Evolutionary conservation across 1,140 invertebrate genomes (phyloP), one percentile per base, ranked within the genome.

Genomic region (Pantala flavescens): DNA sequence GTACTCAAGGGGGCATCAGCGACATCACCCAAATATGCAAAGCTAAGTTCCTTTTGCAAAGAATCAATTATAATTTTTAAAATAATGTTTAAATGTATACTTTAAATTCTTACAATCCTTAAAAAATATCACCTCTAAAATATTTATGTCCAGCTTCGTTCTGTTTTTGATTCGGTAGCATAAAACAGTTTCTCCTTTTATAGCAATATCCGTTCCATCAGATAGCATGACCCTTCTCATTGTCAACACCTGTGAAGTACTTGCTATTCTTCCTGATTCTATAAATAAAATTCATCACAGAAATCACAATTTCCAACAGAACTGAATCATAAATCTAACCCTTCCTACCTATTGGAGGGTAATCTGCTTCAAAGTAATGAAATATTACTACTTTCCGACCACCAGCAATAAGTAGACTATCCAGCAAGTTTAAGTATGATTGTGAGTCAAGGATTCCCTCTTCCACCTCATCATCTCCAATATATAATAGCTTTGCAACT

Each of bases 401-500:
- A 23, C 80, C 82, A 74, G 84, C 81, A 1, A 80, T 77, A 23
- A 87, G 83, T 71, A 90, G 84, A 73, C 77, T 84, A 55, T 86
- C 85, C 43, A 91, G 80, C 43, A 86, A 79, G 28, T 88, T 82
- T 3, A 90, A 81, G 78, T 89, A 86, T 74, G 84, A 78, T 63
- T 87, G 85, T 71, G 84, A 85, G 80, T 91, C 90, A 36, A 85
- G 83, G 16, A 90, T 84, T 43, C 89, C 89, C 76, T 90, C 88
- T 79, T 90, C 82, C 0, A 91, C 81, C 75, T 86, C 84, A 43
- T 86, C 85, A 23, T 81, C 77, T 5, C 87, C 82, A 70, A 85
- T 81, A 77, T 87, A 84, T 71, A 88, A 81, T 77, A 87, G 84
- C 23, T 84, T 81, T n/a, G 87, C 87, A 43, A 85, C 86, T 74